These are phyloP conservation scores for Eueides isabella DNA, from an alignment of 1,140 invertebrate genomes.

Conservation along the genomic window DNA sequence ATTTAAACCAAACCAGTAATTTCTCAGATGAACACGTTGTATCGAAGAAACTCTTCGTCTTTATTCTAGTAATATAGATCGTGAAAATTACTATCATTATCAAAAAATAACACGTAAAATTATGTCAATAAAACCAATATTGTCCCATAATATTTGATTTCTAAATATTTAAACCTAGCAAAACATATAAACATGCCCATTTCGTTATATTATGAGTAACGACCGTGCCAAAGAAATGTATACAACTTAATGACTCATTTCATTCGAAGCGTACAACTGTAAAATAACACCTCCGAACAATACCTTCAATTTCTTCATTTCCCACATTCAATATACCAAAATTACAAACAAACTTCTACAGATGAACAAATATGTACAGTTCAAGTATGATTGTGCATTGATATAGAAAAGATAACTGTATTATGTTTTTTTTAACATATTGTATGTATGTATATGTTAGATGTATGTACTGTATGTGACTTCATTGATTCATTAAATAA, in stretches of 20 bases:
- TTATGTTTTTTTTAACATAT: neutral
- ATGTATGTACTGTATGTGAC: too few relatives aligned
- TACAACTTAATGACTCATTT: slow-evolving; percentile 13
- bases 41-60: too few relatives aligned
- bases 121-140: too few relatives aligned
- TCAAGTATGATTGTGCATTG: neutral
- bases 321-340: neutral
- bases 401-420: neutral
- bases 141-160: neutral
- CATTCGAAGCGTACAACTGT: slow-evolving; percentile 10
- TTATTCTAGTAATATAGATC: too few relatives aligned
- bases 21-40: too few relatives aligned
- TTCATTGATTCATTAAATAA: too few relatives aligned
- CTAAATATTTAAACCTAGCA: neutral
- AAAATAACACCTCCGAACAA: slow-evolving; percentile 14
- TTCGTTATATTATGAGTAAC: slow-evolving; percentile 1
- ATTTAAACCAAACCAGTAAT: too few relatives aligned
- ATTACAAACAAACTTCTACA: neutral
- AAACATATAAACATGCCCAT: neutral
- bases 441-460: neutral
- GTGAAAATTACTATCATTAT: too few relatives aligned
- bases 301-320: slow-evolving; percentile 1
- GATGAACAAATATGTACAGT: neutral
- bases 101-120: too few relatives aligned
- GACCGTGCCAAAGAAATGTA: neutral